These are phyloP conservation scores for Spialia ferax DNA, from an alignment of 2,888 invertebrate genomes.

Conservation along the genomic window DNA sequence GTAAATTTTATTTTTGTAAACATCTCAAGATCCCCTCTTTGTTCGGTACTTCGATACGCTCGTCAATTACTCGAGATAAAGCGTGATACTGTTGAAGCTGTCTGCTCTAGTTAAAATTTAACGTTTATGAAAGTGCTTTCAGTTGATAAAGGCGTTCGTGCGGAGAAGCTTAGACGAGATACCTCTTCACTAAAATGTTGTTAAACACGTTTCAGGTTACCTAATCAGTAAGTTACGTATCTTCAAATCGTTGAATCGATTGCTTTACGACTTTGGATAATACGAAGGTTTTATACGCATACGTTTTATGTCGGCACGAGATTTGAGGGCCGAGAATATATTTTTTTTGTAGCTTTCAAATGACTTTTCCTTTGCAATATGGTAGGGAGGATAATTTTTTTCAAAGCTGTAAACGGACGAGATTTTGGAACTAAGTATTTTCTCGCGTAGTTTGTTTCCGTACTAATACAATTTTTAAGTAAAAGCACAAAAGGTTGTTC, in stretches of 20 bases:
- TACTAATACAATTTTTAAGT: no score
- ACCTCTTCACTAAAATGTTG: not conserved
- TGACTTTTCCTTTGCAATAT: not conserved
- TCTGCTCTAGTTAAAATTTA: constrained; percentile 27
- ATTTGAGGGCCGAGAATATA: constrained; percentile 8
- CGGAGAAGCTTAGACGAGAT: not conserved
- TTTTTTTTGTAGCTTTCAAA: not conserved
- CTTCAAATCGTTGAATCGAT: no score
- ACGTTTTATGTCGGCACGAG: constrained; percentile 10
- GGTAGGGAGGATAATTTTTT: not conserved
- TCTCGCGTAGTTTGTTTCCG: no score
- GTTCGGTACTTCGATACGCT: constrained; percentile 5
- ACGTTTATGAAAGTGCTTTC: constrained; percentile 17
- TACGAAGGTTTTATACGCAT: constrained; percentile 1
- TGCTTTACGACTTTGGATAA: not conserved
- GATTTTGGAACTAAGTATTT: no score
- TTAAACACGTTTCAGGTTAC: constrained; percentile 12
- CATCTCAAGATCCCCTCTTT: constrained; percentile 3
- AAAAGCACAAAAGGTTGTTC: no score
- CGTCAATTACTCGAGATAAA: constrained; percentile 23
- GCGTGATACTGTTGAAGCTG: constrained; percentile 19
- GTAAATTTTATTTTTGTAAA: constrained; percentile 10
- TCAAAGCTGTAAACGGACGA: not conserved
- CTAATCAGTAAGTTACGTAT: constrained; percentile 2
- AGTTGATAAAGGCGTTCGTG: constrained; percentile 14